Evolutionary conservation across 2,888 invertebrate species (phyloP).

Genomic region (Epiblema foenella): DNA sequence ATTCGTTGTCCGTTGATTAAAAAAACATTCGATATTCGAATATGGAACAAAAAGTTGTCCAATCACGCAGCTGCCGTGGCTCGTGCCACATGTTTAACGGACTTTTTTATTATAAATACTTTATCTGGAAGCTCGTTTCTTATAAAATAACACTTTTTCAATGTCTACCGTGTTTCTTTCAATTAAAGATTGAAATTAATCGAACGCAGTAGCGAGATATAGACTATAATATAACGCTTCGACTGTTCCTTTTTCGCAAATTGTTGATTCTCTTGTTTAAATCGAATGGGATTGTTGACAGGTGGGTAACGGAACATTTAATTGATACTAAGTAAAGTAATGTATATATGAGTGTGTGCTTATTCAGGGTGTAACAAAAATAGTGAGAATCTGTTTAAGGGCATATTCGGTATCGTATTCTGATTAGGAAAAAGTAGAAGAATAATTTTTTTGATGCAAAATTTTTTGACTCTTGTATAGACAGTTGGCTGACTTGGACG

Average conservation of each 20-base stretch:
- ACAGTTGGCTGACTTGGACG: too few species aligned
- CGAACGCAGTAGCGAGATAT: background rate
- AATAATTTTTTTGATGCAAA: too few species aligned
- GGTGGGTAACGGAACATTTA: constrained; percentile 55
- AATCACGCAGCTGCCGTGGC: constrained; percentile 69
- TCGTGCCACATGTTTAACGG: constrained; percentile 68
- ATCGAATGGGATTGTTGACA: constrained; percentile 54
- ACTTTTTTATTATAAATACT: constrained; percentile 26
- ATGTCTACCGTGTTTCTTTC: background rate
- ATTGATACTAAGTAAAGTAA: constrained; percentile 51
- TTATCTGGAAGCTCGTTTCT: constrained; percentile 12
- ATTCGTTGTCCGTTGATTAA: constrained; percentile 3
- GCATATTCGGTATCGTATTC: too few species aligned
- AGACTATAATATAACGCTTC: background rate
- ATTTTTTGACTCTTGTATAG: too few species aligned
- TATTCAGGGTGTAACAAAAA: too few species aligned
- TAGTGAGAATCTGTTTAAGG: too few species aligned
- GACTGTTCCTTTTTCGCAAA: constrained; percentile 41
- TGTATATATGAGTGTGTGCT: constrained; percentile 47
- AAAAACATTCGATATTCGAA: constrained; percentile 63
- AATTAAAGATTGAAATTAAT: background rate
- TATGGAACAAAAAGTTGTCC: constrained; percentile 66
- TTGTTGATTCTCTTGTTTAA: constrained; percentile 39
- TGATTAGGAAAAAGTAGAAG: too few species aligned
- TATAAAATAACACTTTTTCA: background rate